phyloP scores from a whole-genome alignment of 2,888 invertebrate genomes.

The Scaptodrosophila latifasciaeformis region DNA sequence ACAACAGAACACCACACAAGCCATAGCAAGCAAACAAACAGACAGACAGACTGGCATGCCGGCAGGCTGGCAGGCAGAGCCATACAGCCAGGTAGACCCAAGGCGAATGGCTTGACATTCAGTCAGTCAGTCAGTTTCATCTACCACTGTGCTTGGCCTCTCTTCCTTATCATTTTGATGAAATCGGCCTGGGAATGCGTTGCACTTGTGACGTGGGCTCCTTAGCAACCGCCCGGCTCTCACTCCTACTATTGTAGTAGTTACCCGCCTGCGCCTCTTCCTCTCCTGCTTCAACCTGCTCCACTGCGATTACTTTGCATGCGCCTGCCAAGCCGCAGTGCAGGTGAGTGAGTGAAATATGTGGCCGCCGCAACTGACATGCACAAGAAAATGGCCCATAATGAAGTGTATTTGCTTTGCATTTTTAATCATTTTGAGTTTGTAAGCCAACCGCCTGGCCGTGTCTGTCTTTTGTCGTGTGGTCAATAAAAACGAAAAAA shows the following conservation, averaged over 20 bases:
- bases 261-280: too few relatives aligned
- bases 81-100: constrained; percentile 16
- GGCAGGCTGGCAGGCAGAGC: constrained; percentile 26
- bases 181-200: constrained; percentile 67
- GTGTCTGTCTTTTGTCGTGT: background rate
- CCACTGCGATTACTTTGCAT: constrained; percentile 47
- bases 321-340: constrained; percentile 26
- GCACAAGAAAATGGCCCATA: constrained; percentile 57
- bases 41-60: constrained; percentile 44
- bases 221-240: background rate
- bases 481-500: background rate
- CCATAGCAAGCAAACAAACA: constrained; percentile 49
- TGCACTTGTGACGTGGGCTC: constrained; percentile 59
- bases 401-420: constrained; percentile 64
- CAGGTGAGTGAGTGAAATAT: constrained; percentile 55
- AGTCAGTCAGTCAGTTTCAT: constrained; percentile 31
- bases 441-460: constrained; percentile 6
- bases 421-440: constrained; percentile 48
- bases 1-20: too few relatives aligned
- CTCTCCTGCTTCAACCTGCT: background rate
- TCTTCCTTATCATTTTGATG: constrained; percentile 66
- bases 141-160: constrained; percentile 30
- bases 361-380: constrained; percentile 52
- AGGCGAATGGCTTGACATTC: constrained; percentile 6
- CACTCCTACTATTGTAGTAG: background rate